These are phyloP conservation scores for Rousettus madagascariensis DNA, from an alignment of 2,797 vertebrate genomes.

Conservation along the genomic window DNA sequence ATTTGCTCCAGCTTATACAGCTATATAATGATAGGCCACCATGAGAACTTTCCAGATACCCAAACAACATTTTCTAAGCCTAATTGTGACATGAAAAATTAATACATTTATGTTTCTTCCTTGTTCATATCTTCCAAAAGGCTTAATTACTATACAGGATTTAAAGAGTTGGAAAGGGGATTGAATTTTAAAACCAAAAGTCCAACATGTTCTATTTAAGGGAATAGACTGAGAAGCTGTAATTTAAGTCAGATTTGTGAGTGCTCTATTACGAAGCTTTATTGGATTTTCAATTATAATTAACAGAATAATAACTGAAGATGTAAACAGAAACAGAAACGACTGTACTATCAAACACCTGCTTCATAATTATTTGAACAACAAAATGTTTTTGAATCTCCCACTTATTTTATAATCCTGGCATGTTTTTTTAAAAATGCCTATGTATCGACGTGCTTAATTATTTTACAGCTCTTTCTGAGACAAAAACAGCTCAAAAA, in stretches of 20 bases:
- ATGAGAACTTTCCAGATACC: not conserved
- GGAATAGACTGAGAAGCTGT: constrained; percentile 62
- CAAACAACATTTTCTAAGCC: not conserved
- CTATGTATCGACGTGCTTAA: constrained; percentile 75
- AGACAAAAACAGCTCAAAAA: constrained; percentile 68
- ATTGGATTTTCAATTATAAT: constrained; percentile 83
- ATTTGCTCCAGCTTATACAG: not conserved
- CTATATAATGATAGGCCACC: not conserved
- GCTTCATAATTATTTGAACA: constrained; percentile 85
- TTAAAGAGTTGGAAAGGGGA: constrained; percentile 56
- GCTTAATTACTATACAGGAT: constrained; percentile 2
- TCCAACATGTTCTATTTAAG: constrained; percentile 63
- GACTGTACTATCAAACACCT: constrained; percentile 84
- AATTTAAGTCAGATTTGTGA: constrained; percentile 75
- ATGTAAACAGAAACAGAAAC: constrained; percentile 83
- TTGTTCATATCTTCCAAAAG: constrained; percentile 5
- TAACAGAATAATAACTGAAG: constrained; percentile 82
- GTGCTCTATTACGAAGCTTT: constrained; percentile 64
- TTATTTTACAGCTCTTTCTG: constrained; percentile 66
- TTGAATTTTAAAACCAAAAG: constrained; percentile 67
- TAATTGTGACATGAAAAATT: not conserved
- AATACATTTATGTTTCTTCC: not conserved
- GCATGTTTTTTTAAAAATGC: constrained; percentile 62
- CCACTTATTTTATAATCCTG: constrained; percentile 82
- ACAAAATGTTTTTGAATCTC: constrained; percentile 81